Percentiles rank a stretch among this genome's conserved stretches.
Evolutionary conservation across 2,797 vertebrate species (phyloP).

Genomic region (Adelosebastes latens): DNA sequence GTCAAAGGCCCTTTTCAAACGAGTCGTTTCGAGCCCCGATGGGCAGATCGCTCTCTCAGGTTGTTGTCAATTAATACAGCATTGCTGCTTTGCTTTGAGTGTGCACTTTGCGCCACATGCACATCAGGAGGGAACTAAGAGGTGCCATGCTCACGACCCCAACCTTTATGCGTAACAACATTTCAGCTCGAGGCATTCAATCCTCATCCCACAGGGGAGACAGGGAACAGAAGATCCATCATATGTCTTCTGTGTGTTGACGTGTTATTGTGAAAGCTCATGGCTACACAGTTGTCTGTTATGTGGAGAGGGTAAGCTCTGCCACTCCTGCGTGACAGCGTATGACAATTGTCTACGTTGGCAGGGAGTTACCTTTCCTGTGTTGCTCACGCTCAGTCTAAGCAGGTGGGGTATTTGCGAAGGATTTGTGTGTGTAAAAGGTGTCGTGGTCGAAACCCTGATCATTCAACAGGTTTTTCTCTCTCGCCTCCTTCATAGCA

Average conservation of each 20-base stretch:
- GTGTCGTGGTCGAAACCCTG: background rate
- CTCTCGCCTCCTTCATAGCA: background rate
- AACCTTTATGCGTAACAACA: background rate
- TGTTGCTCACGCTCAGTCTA: background rate
- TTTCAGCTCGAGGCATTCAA: constrained; percentile 12
- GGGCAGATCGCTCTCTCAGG: constrained; percentile 30
- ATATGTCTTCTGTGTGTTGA: constrained; percentile 10
- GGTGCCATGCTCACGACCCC: background rate
- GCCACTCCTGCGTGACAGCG: background rate
- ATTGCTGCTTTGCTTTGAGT: background rate
- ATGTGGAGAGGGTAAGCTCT: background rate
- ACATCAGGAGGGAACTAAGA: background rate
- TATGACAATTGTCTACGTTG: background rate
- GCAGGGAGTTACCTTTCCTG: background rate
- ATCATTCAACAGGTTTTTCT: background rate
- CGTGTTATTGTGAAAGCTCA: constrained; percentile 28
- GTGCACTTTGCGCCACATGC: background rate
- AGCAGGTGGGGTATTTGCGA: background rate
- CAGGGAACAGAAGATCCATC: constrained; percentile 17
- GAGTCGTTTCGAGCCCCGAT: background rate
- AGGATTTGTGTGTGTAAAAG: background rate
- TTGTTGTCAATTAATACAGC: constrained; percentile 44
- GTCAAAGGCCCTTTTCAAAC: constrained; percentile 24
- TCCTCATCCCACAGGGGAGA: background rate
- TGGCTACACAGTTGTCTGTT: constrained; percentile 8